phyloP scores from a whole-genome alignment of 2,888 invertebrate species.

The Glaucopsyche alexis region DNA sequence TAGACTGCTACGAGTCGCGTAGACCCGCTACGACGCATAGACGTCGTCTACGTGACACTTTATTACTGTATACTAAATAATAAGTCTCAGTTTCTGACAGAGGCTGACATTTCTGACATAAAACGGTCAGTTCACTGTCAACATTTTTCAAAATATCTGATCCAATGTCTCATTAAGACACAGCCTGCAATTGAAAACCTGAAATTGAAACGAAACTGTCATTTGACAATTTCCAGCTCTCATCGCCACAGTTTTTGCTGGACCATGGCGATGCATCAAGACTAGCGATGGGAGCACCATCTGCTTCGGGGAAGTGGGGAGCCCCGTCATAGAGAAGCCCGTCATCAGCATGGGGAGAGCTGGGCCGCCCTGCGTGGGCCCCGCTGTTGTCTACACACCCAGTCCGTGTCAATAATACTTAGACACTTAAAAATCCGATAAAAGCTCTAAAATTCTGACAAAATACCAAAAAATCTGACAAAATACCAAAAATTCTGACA shows the following conservation, averaged over 20 bases:
- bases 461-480: neutral
- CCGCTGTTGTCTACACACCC: slow-evolving; percentile 53
- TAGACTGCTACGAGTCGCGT: neutral
- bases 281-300: slow-evolving; percentile 52
- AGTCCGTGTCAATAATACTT: neutral
- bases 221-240: slow-evolving; percentile 47
- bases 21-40: neutral
- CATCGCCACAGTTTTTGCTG: slow-evolving; percentile 52
- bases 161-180: neutral
- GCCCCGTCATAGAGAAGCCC: slow-evolving; percentile 50
- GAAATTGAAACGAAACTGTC: no score
- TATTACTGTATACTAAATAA: neutral
- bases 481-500: neutral
- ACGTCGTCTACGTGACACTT: neutral
- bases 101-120: no score
- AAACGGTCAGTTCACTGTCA: no score
- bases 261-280: slow-evolving; percentile 57
- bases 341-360: slow-evolving; percentile 46
- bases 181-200: no score
- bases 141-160: neutral
- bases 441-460: neutral
- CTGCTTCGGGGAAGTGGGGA: slow-evolving; percentile 49
- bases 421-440: neutral
- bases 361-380: slow-evolving; percentile 49
- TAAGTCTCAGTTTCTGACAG: no score